Base-by-base conservation (phyloP, 2,797 vertebrate species). In the Paedocypris micromegethes region DNA sequence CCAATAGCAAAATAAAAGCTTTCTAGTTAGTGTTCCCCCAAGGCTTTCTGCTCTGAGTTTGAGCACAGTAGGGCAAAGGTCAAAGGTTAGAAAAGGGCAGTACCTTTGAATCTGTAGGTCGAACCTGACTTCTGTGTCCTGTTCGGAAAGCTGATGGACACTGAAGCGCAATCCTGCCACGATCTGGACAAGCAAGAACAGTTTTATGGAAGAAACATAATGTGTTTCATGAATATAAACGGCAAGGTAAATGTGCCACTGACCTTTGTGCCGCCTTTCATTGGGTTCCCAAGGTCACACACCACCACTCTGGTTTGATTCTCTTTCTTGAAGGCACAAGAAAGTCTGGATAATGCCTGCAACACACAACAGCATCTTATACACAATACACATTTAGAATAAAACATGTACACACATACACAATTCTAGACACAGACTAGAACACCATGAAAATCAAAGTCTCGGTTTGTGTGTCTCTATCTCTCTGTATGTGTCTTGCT, bases 261-360 rank as follows among this genome's bases (percentile, higher is more conserved):
- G 41, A 93, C 90, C 84, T 93, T 93, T 43, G 93, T 93, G 78
- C 92, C 93, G 64, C 88, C 92, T 80, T 97, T 98, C 95, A 98
- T 98, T 46, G 96, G 96, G 83, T 98, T 98, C 62, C 95, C 96
- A 73, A 98, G 90, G 79, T 98, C 95, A 84, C 96, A 98, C 40
- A 97, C 93, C 6, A 97, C 94, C 83, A 93, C 85, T 66, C 93
- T 92, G 67, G 94, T 98, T 82, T 93, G 90, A 81, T 98, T 98
- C 77, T 96, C 95, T 46, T 86, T 94, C 85, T 96, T 97, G 83
- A 93, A 95, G 0, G 94, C 93, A 78, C 96, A 98, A 0, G 94
- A 96, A 41, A 98, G 84, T 64, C 93, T 88, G 67, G 90, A 88
- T 60, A 94, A 80, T 0, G 67, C 67, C 90, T 91, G 79, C 4